Percentiles rank a stretch among this genome's conserved stretches.
These are phyloP conservation scores for Leiothrix lutea DNA, from an alignment of 2,113 vertebrate species.

Conservation along the genomic window DNA sequence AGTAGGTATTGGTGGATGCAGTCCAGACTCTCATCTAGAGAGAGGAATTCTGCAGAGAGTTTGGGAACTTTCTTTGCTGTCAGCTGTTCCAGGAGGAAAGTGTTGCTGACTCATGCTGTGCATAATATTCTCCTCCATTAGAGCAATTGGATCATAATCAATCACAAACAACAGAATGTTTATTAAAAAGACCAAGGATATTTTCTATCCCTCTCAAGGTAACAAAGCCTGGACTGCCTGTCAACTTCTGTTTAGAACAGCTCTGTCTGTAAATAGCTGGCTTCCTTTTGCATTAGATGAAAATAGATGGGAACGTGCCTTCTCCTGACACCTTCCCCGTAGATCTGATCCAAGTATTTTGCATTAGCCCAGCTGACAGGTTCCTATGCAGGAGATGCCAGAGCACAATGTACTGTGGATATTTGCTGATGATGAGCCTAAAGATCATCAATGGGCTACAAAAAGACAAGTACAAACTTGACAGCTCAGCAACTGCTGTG, in stretches of 20 bases:
- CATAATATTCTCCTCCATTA: conserved; percentile 52
- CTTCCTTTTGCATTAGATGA: not conserved
- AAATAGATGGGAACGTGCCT: not conserved
- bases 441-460: not conserved
- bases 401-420: not conserved
- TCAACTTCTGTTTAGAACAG: conserved; percentile 5
- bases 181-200: conserved; percentile 42
- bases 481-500: not conserved
- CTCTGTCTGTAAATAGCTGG: conserved; percentile 17
- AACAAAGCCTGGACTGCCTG: conserved; percentile 12
- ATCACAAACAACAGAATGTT: conserved; percentile 38
- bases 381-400: not conserved
- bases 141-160: conserved; percentile 60
- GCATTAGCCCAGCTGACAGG: not conserved
- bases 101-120: conserved; percentile 62
- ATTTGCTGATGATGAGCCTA: not conserved
- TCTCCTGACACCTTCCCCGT: conserved; percentile 1
- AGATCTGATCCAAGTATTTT: not conserved
- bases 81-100: conserved; percentile 46
- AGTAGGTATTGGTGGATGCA: not conserved
- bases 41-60: conserved; percentile 18
- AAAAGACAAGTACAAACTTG: conserved; percentile 7
- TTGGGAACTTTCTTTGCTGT: conserved; percentile 43
- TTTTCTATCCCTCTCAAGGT: conserved; percentile 32
- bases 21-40: not conserved